Conservation (phyloP, 2,797 vertebrate genomes). For the Dipus sagitta region DNA sequence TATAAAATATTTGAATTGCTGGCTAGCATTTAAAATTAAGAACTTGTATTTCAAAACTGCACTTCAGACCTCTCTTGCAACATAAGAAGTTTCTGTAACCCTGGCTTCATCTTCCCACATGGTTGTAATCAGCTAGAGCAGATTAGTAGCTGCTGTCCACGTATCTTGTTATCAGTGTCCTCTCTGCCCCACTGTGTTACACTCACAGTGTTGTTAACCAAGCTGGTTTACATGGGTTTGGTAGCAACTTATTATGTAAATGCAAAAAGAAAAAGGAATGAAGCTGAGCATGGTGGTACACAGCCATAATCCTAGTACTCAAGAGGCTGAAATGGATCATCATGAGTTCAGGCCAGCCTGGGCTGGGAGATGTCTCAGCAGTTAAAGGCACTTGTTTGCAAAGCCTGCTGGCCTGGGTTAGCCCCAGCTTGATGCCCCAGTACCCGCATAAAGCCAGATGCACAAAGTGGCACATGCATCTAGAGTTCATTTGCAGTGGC, state of each 20-base stretch:
- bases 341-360: not conserved
- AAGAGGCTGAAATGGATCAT: not conserved
- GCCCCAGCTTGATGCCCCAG: too few species aligned
- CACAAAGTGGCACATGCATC: too few species aligned
- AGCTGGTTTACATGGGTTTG: not conserved
- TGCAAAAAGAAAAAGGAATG: not conserved
- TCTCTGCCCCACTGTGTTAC: not conserved
- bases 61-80: constrained; percentile 18
- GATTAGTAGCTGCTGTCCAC: too few species aligned
- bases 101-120: not conserved
- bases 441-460: too few species aligned
- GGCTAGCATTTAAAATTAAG: constrained; percentile 15
- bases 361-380: too few species aligned
- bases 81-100: not conserved
- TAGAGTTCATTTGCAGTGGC: too few species aligned
- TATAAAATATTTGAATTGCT: not conserved
- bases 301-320: not conserved
- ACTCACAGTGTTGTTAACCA: not conserved
- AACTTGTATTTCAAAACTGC: not conserved
- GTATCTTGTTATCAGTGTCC: not conserved
- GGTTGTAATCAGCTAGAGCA: not conserved
- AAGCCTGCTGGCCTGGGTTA: too few species aligned
- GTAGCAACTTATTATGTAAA: not conserved
- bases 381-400: too few species aligned
- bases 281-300: not conserved